A percentile compares a stretch with the other conserved stretches of the same genome.
These are phyloP conservation scores for Agelas oroides DNA, from an alignment of 37 sponge, comb jelly and placozoan species.

Conservation along the genomic window DNA sequence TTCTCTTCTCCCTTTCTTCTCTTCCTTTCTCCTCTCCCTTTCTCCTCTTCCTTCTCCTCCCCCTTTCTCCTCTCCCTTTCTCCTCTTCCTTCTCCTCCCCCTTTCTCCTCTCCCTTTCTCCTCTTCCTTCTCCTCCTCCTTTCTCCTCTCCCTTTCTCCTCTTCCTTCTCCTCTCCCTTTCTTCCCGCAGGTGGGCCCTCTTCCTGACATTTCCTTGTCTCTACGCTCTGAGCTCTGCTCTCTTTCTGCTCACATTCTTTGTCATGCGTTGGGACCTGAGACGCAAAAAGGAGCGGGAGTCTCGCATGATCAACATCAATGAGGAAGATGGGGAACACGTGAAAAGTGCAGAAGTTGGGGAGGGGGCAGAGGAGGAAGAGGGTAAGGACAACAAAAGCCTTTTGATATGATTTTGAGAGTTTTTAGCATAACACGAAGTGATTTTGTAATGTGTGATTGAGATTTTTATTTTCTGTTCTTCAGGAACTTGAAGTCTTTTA, in stretches of 20 bases:
- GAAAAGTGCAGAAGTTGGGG: no score
- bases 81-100: not conserved
- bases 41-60: not conserved
- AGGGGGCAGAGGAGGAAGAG: not conserved
- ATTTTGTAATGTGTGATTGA: not conserved
- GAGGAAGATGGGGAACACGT: no score
- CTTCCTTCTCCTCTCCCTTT: no score
- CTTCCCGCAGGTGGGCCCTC: slow-evolving; percentile 43
- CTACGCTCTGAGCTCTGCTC: slow-evolving; percentile 65
- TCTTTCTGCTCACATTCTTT: slow-evolving; percentile 67
- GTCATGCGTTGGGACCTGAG: slow-evolving; percentile 61
- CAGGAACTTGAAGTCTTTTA: no score
- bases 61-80: not conserved
- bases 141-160: not conserved
- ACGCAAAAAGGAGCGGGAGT: slow-evolving; percentile 13
- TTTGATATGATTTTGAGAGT: not conserved
- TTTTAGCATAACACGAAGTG: no score
- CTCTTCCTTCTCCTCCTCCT: not conserved
- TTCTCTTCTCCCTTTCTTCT: not conserved
- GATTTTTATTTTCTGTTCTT: no score
- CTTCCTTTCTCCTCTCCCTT: not conserved
- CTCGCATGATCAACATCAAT: no score
- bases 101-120: not conserved
- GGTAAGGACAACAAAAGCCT: not conserved
- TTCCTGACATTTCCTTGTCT: slow-evolving; percentile 72